A percentile compares a stretch with the other conserved stretches of the same genome.
Conservation (phyloP, 2,113 vertebrate species). For the Plotosus lineatus region DNA sequence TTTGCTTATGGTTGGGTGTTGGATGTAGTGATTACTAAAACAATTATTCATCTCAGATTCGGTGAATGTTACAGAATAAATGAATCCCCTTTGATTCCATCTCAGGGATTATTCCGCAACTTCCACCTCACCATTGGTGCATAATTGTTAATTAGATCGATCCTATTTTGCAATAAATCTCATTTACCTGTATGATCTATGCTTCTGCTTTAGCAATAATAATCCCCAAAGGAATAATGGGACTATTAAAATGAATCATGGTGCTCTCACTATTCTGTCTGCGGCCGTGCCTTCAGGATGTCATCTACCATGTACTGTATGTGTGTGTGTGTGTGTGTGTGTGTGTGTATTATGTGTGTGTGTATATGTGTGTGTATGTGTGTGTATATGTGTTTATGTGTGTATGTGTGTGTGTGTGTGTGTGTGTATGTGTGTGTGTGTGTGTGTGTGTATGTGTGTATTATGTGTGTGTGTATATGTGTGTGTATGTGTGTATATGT, state of each 20-base stretch:
- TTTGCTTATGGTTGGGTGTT: too few species aligned
- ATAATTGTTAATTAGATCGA: not conserved
- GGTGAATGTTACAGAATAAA: too few species aligned
- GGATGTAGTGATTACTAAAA: too few species aligned
- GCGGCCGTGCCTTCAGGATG: not conserved
- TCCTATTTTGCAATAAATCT: not conserved
- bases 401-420: conserved; percentile 8
- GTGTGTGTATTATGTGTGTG: not conserved
- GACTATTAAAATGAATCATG: conserved; percentile 26
- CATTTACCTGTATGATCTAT: not conserved
- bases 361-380: conserved; percentile 7
- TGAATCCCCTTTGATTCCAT: too few species aligned
- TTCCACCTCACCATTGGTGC: too few species aligned
- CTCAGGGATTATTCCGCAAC: too few species aligned
- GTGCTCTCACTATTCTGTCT: conserved; percentile 15
- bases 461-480: not conserved
- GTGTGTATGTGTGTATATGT: conserved; percentile 9
- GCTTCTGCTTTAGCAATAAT: not conserved
- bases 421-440: too few species aligned
- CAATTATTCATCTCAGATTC: too few species aligned
- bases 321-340: conserved; percentile 8
- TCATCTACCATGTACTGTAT: not conserved
- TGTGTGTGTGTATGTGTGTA: too few species aligned
- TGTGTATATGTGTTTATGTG: conserved; percentile 15
- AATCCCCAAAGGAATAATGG: conserved; percentile 17